phyloP scores from a whole-genome alignment of 2,888 invertebrate genomes.

The Rhingia campestris region DNA sequence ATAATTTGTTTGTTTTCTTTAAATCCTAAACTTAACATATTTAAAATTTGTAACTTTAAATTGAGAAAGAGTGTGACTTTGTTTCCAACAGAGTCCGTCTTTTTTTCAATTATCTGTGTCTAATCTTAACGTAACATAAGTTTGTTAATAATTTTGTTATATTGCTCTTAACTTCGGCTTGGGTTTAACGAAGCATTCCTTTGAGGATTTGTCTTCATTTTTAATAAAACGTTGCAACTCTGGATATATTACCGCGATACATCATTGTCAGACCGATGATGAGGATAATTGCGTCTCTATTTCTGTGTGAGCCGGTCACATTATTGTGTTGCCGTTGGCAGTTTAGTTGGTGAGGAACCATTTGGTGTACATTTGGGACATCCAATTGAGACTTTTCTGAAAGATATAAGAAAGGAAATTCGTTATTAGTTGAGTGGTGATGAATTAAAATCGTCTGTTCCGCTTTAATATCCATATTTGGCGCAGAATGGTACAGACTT shows the following conservation, averaged over 20 bases:
- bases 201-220: slow-evolving; percentile 10
- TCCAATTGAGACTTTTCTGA: slow-evolving; percentile 57
- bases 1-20: background rate
- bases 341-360: slow-evolving; percentile 56
- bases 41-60: background rate
- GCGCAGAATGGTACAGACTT: too few relatives aligned
- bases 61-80: background rate
- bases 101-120: slow-evolving; percentile 17
- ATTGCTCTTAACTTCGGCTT: slow-evolving; percentile 51
- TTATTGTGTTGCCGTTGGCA: slow-evolving; percentile 53
- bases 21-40: slow-evolving; percentile 4
- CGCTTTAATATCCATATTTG: too few relatives aligned
- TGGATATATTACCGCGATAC: slow-evolving; percentile 31
- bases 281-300: slow-evolving; percentile 44
- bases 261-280: slow-evolving; percentile 18
- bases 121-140: slow-evolving; percentile 28
- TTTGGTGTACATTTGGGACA: slow-evolving; percentile 70
- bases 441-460: background rate
- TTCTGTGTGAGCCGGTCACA: slow-evolving; percentile 40
- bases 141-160: slow-evolving; percentile 19
- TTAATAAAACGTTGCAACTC: slow-evolving; percentile 27
- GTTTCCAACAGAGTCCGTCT: slow-evolving; percentile 7
- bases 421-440: background rate
- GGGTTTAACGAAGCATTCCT: slow-evolving; percentile 26
- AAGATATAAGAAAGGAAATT: slow-evolving; percentile 1